phyloP scores from a whole-genome alignment of 2,888 invertebrate genomes.

The Mesorhabditis spiculigera region DNA sequence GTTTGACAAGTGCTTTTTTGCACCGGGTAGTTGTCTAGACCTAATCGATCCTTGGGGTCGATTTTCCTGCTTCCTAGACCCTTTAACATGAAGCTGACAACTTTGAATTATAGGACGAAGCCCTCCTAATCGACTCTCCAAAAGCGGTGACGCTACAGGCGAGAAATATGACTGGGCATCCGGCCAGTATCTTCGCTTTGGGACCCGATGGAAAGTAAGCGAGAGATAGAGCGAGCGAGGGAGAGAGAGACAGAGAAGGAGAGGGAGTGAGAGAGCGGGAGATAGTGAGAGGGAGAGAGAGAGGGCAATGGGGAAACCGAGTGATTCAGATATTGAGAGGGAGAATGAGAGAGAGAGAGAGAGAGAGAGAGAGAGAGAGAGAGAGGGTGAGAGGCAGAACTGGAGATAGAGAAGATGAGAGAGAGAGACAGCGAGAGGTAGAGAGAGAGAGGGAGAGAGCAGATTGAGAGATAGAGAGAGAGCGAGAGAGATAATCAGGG shows the following conservation, averaged over 20 bases:
- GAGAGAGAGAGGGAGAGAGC: background rate
- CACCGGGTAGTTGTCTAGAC: background rate
- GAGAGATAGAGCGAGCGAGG: background rate
- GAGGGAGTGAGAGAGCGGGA: no score
- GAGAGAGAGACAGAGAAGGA: no score
- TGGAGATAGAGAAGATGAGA: no score
- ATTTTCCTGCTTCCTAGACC: background rate
- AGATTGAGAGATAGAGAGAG: no score
- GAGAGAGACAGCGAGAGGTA: background rate
- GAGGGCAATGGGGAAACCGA: no score
- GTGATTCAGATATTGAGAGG: no score
- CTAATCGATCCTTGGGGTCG: background rate
- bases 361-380: no score
- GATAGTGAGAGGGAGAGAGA: no score
- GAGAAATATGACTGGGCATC: conserved; percentile 46
- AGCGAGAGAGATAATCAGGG: no score
- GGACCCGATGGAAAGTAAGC: conserved; percentile 27
- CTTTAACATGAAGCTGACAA: background rate
- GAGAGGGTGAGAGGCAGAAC: no score
- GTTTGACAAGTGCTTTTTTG: background rate
- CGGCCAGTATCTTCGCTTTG: conserved; percentile 43
- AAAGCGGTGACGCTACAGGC: conserved; percentile 52
- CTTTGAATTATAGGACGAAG: conserved; percentile 40
- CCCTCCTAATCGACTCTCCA: conserved; percentile 51
- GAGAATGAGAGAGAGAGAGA: background rate